Percentiles rank a stretch among this genome's conserved stretches.
Evolutionary conservation across 2,888 invertebrate genomes (phyloP).

Genomic region (Hedya salicella): DNA sequence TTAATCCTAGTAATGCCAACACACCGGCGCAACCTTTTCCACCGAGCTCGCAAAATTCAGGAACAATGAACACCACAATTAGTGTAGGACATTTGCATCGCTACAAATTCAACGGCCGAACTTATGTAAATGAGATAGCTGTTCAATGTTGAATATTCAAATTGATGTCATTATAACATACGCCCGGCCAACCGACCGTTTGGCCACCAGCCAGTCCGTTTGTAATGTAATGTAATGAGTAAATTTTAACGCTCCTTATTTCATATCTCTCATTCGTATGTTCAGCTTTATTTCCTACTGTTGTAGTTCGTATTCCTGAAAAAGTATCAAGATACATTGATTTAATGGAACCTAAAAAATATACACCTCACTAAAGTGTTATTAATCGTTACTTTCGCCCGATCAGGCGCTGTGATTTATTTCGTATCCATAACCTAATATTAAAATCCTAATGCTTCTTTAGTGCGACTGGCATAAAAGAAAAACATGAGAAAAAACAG

Average conservation of each 20-base stretch:
- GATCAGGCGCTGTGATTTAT: conserved; percentile 46
- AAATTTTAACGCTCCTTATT: conserved; percentile 71
- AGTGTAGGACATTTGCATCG: conserved; percentile 79
- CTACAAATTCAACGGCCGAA: conserved; percentile 82
- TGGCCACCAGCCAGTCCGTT: conserved; percentile 80
- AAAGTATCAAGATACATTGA: not conserved
- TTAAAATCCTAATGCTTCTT: conserved; percentile 63
- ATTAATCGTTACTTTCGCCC: conserved; percentile 41
- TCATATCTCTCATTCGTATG: conserved; percentile 44
- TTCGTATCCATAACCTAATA: conserved; percentile 65
- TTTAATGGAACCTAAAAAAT: conserved; percentile 12
- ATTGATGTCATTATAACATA: conserved; percentile 85
- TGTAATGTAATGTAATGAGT: conserved; percentile 79
- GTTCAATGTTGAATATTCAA: conserved; percentile 85
- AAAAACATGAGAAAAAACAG: conserved; percentile 80
- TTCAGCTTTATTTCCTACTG: not conserved
- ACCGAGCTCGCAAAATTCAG: conserved; percentile 44
- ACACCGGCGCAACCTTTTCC: conserved; percentile 15
- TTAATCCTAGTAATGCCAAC: conserved; percentile 3
- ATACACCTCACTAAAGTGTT: conserved; percentile 34
- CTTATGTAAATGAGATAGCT: conserved; percentile 83
- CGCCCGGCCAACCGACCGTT: conserved; percentile 75
- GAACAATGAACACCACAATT: conserved; percentile 76
- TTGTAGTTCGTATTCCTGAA: not conserved
- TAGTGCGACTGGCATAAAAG: conserved; percentile 53